Evolutionary conservation across 1,140 invertebrate genomes (phyloP).

Genomic region (Phenacoccus solenopsis): DNA sequence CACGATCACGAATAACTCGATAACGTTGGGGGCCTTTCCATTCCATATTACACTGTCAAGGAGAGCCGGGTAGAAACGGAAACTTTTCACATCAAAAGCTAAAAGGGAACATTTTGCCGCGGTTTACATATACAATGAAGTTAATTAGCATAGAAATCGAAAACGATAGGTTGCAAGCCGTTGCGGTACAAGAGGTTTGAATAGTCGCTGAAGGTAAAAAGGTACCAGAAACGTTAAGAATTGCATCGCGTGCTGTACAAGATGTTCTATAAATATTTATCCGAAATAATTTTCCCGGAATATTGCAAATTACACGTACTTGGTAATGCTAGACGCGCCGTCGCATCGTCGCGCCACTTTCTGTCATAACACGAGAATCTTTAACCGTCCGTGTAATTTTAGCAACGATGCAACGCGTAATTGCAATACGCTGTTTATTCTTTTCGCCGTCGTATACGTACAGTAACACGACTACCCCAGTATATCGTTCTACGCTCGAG

Average conservation of each 20-base stretch:
- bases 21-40: too few relatives aligned
- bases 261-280: conserved; percentile 3
- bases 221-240: neutral
- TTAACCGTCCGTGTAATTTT: too few relatives aligned
- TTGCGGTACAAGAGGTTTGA: neutral
- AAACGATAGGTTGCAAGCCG: neutral
- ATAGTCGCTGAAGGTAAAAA: neutral
- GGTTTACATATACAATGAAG: conserved; percentile 2
- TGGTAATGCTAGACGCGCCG: neutral
- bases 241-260: neutral
- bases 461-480: too few relatives aligned
- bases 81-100: conserved; percentile 2
- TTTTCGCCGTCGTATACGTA: neutral
- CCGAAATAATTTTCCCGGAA: neutral
- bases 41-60: too few relatives aligned
- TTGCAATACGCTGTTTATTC: neutral
- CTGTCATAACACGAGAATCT: too few relatives aligned
- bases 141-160: conserved; percentile 3
- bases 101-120: neutral
- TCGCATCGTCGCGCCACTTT: too few relatives aligned
- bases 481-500: too few relatives aligned
- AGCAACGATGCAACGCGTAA: neutral
- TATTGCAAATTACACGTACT: neutral
- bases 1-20: too few relatives aligned
- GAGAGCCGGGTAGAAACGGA: neutral